Conservation (phyloP, 1,140 invertebrate genomes). For the Aphis gossypii region DNA sequence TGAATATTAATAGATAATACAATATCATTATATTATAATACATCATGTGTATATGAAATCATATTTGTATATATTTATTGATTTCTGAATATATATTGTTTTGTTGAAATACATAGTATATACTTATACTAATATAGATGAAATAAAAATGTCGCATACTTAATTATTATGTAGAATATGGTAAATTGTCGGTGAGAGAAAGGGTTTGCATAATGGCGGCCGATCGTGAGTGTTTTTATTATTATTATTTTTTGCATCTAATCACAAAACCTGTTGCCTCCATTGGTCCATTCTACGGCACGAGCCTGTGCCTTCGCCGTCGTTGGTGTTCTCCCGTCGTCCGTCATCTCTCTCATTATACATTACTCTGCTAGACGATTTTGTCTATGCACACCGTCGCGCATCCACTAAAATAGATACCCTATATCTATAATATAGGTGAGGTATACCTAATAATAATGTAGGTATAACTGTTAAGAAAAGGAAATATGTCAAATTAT, state of each 20-base stretch:
- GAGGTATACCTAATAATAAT: not conserved
- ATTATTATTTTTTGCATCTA: slow-evolving; percentile 30
- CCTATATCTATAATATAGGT: not conserved
- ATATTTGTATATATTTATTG: too few species aligned
- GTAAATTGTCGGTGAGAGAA: not conserved
- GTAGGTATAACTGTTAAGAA: not conserved
- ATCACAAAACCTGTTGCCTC: slow-evolving; percentile 31
- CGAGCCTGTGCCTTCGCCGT: slow-evolving; percentile 36
- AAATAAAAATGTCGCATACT: not conserved
- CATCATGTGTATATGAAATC: too few species aligned
- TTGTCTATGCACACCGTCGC: not conserved
- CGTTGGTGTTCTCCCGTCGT: slow-evolving; percentile 48
- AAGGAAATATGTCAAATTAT: not conserved
- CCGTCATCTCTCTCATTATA: slow-evolving; percentile 12
- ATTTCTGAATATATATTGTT: not conserved
- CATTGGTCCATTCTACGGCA: slow-evolving; percentile 22
- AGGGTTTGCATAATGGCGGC: slow-evolving; percentile 52
- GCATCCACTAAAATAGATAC: not conserved
- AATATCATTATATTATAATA: not conserved
- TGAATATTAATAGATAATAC: not conserved
- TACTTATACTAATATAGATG: not conserved
- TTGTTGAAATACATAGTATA: not conserved
- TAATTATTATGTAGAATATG: slow-evolving; percentile 20
- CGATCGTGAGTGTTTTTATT: slow-evolving; percentile 21
- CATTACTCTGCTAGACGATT: slow-evolving; percentile 17